phyloP scores from a whole-genome alignment of 2,888 invertebrate genomes.

The Drosophila mettleri region DNA sequence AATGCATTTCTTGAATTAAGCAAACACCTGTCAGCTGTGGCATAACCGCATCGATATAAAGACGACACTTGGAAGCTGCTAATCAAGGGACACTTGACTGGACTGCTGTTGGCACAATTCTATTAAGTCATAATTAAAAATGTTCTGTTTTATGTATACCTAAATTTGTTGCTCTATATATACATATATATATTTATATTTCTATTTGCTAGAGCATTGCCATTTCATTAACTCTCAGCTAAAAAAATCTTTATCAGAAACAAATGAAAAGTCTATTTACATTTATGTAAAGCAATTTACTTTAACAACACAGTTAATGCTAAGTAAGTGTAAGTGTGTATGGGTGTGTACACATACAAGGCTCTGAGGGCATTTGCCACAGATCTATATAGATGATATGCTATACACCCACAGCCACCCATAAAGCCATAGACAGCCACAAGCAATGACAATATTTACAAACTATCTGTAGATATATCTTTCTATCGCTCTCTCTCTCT shows the following conservation, averaged over 20 bases:
- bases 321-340: too few species aligned
- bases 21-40: too few species aligned
- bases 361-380: constrained; percentile 5
- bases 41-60: too few species aligned
- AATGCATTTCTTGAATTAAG: too few species aligned
- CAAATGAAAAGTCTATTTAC: background rate
- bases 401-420: constrained; percentile 3
- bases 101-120: too few species aligned
- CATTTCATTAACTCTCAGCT: background rate
- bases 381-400: constrained; percentile 4
- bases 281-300: background rate
- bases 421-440: constrained; percentile 2
- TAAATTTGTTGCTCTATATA: background rate
- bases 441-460: constrained; percentile 22
- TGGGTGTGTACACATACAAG: background rate
- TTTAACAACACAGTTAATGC: background rate
- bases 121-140: background rate
- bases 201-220: background rate
- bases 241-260: background rate
- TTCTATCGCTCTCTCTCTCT: background rate
- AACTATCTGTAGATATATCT: constrained; percentile 11
- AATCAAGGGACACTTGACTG: too few species aligned
- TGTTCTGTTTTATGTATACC: background rate
- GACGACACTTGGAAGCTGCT: too few species aligned
- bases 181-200: background rate